These are phyloP conservation scores for Myripristis murdjan DNA, from an alignment of 2,797 vertebrate species.

Conservation along the genomic window DNA sequence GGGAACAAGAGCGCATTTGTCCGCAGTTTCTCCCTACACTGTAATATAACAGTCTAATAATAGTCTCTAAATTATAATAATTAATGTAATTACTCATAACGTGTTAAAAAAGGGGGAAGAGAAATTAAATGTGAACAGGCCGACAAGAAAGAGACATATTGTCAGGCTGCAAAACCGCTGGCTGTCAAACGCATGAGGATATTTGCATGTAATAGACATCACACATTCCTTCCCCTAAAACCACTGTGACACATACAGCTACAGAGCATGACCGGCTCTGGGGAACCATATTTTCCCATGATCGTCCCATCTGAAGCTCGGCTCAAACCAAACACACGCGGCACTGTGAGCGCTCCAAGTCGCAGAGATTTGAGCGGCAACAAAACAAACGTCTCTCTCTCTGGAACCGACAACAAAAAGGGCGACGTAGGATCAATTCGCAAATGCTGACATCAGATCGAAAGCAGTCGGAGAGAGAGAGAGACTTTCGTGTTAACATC, in stretches of 20 bases:
- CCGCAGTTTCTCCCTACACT: too few species aligned
- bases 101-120: conserved; percentile 16
- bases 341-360: conserved; percentile 17
- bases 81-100: conserved; percentile 22
- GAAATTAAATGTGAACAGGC: conserved; percentile 10
- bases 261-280: conserved; percentile 50
- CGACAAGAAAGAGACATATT: conserved; percentile 60
- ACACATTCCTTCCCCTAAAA: conserved; percentile 72
- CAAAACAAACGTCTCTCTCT: conserved; percentile 25
- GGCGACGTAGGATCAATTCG: conserved; percentile 39
- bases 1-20: too few species aligned
- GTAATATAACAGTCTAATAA: too few species aligned
- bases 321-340: conserved; percentile 57
- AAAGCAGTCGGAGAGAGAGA: conserved; percentile 48
- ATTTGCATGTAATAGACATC: conserved; percentile 72
- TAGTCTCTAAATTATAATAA: neutral
- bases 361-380: conserved; percentile 27
- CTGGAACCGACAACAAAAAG: conserved; percentile 42
- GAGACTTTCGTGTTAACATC: conserved; percentile 37
- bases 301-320: neutral
- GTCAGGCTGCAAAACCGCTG: conserved; percentile 31
- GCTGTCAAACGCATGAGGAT: conserved; percentile 42
- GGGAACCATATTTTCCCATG: conserved; percentile 72
- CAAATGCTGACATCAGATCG: conserved; percentile 40
- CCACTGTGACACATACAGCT: conserved; percentile 66